These are phyloP conservation scores for Cyclargus thomasi DNA, from an alignment of 1,140 invertebrate species.

Conservation along the genomic window DNA sequence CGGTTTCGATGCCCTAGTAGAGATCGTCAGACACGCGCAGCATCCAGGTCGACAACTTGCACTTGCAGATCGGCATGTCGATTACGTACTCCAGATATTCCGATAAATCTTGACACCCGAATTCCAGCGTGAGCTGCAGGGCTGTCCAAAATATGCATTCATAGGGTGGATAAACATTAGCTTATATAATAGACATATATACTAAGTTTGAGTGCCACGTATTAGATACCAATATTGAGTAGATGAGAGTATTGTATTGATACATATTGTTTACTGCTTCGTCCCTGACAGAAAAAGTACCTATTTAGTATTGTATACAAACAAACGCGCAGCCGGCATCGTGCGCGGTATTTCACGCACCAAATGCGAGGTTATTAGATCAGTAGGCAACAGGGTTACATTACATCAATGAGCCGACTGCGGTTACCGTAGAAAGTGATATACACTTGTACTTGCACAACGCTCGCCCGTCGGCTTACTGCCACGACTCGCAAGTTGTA, in stretches of 20 bases:
- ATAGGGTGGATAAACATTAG: no score
- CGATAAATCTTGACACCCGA: conserved; percentile 19
- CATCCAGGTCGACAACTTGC: conserved; percentile 30
- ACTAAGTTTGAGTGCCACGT: no score
- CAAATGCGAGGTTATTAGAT: conserved; percentile 50
- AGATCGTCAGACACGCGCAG: conserved; percentile 31
- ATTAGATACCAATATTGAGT: not conserved
- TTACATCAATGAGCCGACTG: conserved; percentile 36
- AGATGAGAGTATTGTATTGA: no score
- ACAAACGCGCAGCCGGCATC: not conserved
- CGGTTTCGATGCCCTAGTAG: no score
- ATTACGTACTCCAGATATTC: conserved; percentile 17
- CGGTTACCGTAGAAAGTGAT: conserved; percentile 37
- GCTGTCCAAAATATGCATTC: not conserved
- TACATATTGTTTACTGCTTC: no score
- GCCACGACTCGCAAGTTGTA: no score
- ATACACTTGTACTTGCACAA: conserved; percentile 25
- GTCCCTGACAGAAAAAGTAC: no score
- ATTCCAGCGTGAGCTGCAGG: conserved; percentile 8
- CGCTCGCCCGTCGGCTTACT: not conserved
- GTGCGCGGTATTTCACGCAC: conserved; percentile 46
- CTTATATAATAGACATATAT: no score
- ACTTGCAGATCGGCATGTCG: conserved; percentile 26
- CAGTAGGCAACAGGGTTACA: conserved; percentile 46
- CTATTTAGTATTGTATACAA: not conserved